phyloP scores from a whole-genome alignment of 1,140 invertebrate genomes.

The Trichoplusia ni region DNA sequence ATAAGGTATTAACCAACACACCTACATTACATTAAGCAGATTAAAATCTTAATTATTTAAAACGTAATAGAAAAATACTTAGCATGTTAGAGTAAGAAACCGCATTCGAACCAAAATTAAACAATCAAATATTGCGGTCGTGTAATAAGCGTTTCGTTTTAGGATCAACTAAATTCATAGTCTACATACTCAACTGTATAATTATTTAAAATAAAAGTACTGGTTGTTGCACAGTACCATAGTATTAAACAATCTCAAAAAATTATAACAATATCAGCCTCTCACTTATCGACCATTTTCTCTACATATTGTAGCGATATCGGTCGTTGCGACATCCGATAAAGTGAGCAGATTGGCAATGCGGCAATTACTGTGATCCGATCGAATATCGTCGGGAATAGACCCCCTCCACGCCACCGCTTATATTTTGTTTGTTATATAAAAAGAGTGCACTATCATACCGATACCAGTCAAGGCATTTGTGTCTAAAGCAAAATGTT shows the following conservation, averaged over 20 bases:
- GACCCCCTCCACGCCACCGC: conserved; percentile 59
- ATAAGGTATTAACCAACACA: too few species aligned
- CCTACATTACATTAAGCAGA: too few species aligned
- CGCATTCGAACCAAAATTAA: too few species aligned
- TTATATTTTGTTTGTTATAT: conserved; percentile 80
- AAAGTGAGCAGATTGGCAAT: conserved; percentile 76
- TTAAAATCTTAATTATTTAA: too few species aligned
- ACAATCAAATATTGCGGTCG: too few species aligned
- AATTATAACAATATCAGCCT: conserved; percentile 50
- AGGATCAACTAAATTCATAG: neutral
- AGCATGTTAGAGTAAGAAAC: too few species aligned
- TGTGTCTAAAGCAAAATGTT: conserved; percentile 53
- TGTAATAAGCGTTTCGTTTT: too few species aligned
- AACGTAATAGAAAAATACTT: too few species aligned
- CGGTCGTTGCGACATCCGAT: conserved; percentile 67
- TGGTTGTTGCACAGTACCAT: neutral
- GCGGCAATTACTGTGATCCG: conserved; percentile 75
- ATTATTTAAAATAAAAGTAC: conserved; percentile 3
- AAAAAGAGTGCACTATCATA: conserved; percentile 74
- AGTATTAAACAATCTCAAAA: conserved; percentile 39
- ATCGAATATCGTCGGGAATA: conserved; percentile 77
- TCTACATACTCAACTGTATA: neutral
- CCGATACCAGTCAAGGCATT: conserved; percentile 70
- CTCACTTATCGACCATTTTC: conserved; percentile 65
- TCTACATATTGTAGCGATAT: conserved; percentile 68